Conservation (phyloP, 2,797 vertebrate genomes). For the Protonibea diacanthus region DNA sequence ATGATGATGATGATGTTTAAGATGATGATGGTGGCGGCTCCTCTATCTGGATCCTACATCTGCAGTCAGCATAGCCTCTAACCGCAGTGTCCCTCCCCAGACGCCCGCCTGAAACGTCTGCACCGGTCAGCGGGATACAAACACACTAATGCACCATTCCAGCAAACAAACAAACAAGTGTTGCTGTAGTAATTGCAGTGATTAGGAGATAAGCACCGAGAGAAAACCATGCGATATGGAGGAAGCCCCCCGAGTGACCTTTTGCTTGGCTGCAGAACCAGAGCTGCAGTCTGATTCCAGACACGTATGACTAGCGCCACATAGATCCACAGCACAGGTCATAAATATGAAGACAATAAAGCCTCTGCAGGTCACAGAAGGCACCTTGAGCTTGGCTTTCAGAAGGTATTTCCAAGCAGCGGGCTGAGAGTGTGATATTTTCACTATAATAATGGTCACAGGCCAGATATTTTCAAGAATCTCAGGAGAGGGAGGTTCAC, state of each 20-base stretch:
- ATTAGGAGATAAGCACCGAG: slow-evolving; percentile 78
- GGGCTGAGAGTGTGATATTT: slow-evolving; percentile 29
- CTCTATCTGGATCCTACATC: slow-evolving; percentile 56
- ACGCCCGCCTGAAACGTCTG: slow-evolving; percentile 62
- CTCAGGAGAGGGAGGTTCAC: slow-evolving; percentile 43
- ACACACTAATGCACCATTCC: slow-evolving; percentile 77
- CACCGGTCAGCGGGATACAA: slow-evolving; percentile 76
- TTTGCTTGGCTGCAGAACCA: slow-evolving; percentile 57
- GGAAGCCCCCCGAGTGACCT: slow-evolving; percentile 72
- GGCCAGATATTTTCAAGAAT: slow-evolving; percentile 38
- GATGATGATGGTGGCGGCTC: slow-evolving; percentile 28
- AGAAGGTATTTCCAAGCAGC: slow-evolving; percentile 29
- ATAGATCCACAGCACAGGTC: slow-evolving; percentile 49
- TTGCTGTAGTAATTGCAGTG: slow-evolving; percentile 80
- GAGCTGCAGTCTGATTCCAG: slow-evolving; percentile 52
- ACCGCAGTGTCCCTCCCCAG: slow-evolving; percentile 70
- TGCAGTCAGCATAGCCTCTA: slow-evolving; percentile 66
- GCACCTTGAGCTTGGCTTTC: slow-evolving; percentile 48
- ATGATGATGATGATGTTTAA: slow-evolving; percentile 47
- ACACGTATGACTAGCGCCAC: slow-evolving; percentile 55
- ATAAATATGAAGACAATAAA: slow-evolving; percentile 47
- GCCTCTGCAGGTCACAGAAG: slow-evolving; percentile 37
- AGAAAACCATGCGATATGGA: slow-evolving; percentile 60
- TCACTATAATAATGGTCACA: slow-evolving; percentile 29
- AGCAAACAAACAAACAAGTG: slow-evolving; percentile 80